Conservation (phyloP, 1,140 invertebrate genomes). For the Spodoptera litura region DNA sequence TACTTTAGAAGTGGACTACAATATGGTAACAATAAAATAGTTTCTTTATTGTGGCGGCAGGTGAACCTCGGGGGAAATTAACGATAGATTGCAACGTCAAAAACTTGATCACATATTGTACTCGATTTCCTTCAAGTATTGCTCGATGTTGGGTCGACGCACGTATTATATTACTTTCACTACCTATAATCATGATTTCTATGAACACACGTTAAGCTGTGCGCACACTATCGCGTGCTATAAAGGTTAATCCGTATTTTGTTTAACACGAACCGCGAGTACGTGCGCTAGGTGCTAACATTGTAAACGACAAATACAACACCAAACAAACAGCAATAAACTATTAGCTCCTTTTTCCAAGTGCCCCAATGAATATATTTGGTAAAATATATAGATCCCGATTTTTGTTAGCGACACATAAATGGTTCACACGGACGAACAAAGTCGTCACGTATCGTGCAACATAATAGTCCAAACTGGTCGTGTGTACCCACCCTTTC, state of each 20-base stretch:
- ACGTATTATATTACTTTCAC: constrained; percentile 57
- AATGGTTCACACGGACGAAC: constrained; percentile 23
- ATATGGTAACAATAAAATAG: constrained; percentile 77
- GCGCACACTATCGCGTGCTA: constrained; percentile 27
- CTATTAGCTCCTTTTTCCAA: background rate
- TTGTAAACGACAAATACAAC: constrained; percentile 7
- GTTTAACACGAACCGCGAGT: constrained; percentile 29
- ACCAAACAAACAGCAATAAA: background rate
- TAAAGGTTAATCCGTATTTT: constrained; percentile 20
- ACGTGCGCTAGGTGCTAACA: constrained; percentile 10
- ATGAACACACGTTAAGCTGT: constrained; percentile 34
- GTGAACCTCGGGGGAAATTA: constrained; percentile 80
- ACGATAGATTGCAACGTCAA: constrained; percentile 80
- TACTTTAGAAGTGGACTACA: constrained; percentile 58
- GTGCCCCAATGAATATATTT: constrained; percentile 12
- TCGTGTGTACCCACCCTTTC: constrained; percentile 30
- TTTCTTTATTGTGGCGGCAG: constrained; percentile 79
- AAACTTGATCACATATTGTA: constrained; percentile 79
- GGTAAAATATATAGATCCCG: constrained; percentile 11
- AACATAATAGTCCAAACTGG: constrained; percentile 22
- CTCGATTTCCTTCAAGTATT: constrained; percentile 66
- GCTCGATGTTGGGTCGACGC: constrained; percentile 45
- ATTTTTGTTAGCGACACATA: constrained; percentile 32
- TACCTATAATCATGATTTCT: constrained; percentile 42
- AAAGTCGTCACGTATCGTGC: constrained; percentile 37